A percentile compares a stretch with the other conserved stretches of the same genome.
Evolutionary conservation across 2,888 invertebrate genomes (phyloP).

Genomic region (Xanthostigma xanthostigma): DNA sequence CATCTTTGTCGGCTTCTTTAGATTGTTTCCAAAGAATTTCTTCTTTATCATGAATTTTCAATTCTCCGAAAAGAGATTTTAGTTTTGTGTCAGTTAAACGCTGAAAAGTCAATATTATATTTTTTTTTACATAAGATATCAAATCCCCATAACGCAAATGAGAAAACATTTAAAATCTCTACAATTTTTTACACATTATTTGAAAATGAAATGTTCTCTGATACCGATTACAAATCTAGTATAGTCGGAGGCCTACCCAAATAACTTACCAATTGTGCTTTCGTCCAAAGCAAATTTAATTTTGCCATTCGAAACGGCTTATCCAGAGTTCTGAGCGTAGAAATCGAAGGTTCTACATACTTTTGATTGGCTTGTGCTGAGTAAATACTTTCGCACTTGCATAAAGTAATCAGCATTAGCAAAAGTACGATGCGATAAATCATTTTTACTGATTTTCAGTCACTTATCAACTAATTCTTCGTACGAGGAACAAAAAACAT

Average conservation of each 20-base stretch:
- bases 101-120: slow-evolving; percentile 29
- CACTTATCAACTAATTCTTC: not conserved
- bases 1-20: slow-evolving; percentile 69
- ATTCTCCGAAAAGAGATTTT: slow-evolving; percentile 72
- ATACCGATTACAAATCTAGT: not conserved
- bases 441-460: not conserved
- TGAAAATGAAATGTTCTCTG: not conserved
- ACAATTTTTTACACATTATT: too few relatives aligned
- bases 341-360: slow-evolving; percentile 21
- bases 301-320: slow-evolving; percentile 85
- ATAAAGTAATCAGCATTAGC: not conserved
- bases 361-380: slow-evolving; percentile 33
- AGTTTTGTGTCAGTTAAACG: slow-evolving; percentile 69
- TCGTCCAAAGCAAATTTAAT: slow-evolving; percentile 76
- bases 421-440: not conserved
- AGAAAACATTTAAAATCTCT: too few relatives aligned
- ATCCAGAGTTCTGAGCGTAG: slow-evolving; percentile 50
- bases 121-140: too few relatives aligned
- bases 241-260: not conserved
- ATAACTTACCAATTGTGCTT: slow-evolving; percentile 67
- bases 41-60: slow-evolving; percentile 86
- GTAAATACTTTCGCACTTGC: slow-evolving; percentile 44
- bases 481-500: not conserved
- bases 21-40: slow-evolving; percentile 72
- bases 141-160: too few relatives aligned